phyloP scores from a whole-genome alignment of 2,113 vertebrate species.

The Saccopteryx bilineata region DNA sequence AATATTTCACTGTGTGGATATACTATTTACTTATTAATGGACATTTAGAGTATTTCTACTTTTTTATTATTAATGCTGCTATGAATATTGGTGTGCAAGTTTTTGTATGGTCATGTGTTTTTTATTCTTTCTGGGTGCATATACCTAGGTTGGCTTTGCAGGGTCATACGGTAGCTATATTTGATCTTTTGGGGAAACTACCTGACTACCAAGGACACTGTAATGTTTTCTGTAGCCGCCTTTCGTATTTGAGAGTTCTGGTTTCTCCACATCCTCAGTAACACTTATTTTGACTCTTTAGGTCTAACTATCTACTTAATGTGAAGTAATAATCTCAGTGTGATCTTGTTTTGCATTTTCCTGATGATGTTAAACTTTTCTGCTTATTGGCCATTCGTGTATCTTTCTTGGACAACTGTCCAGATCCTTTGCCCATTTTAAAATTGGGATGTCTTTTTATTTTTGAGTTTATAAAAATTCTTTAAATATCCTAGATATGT shows the following conservation, averaged over 20 bases:
- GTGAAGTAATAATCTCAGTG: neutral
- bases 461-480: neutral
- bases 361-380: neutral
- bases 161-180: neutral
- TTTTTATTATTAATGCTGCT: neutral
- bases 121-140: neutral
- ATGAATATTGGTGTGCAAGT: neutral
- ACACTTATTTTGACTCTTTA: neutral
- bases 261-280: neutral
- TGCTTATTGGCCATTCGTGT: slow-evolving; percentile 1
- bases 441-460: neutral
- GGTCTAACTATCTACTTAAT: neutral
- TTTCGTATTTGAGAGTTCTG: neutral
- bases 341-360: neutral
- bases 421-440: neutral
- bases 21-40: neutral
- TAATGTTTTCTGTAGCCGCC: neutral
- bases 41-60: neutral
- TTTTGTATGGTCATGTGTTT: neutral
- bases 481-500: neutral
- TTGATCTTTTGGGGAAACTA: neutral
- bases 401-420: slow-evolving; percentile 8
- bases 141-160: neutral
- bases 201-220: neutral
- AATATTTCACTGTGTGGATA: neutral